A percentile compares a stretch with the other conserved stretches of the same genome.
phyloP scores from a whole-genome alignment of 2,888 invertebrate species.

The Xylocampa areola region DNA sequence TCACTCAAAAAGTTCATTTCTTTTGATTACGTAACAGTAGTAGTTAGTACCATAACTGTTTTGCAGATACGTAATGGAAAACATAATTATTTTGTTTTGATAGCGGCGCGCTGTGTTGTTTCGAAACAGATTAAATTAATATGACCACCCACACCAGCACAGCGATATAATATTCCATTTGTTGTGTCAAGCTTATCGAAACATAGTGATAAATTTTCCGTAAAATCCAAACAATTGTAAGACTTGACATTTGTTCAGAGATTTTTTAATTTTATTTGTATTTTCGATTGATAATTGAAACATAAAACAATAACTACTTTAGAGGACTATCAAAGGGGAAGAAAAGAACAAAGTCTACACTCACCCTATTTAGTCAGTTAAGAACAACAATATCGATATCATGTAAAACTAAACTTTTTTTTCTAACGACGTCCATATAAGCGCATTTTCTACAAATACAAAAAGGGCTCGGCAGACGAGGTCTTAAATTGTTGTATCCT shows the following conservation, averaged over 20 bases:
- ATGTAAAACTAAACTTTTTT: no score
- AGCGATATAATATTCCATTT: constrained; percentile 57
- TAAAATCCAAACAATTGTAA: constrained; percentile 39
- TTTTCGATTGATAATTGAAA: no score
- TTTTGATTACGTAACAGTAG: constrained; percentile 23
- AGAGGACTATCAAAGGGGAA: no score
- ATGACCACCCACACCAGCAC: constrained; percentile 44
- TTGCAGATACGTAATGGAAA: constrained; percentile 47
- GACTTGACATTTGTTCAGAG: constrained; percentile 7
- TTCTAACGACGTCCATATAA: no score
- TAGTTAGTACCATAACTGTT: constrained; percentile 17
- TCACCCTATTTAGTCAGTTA: no score
- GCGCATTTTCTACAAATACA: no score
- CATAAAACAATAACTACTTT: no score
- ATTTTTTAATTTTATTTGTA: constrained; percentile 9
- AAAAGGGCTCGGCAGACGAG: no score
- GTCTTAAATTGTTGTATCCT: no score
- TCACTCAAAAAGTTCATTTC: constrained; percentile 23
- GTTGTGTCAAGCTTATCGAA: constrained; percentile 52
- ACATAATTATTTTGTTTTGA: constrained; percentile 52
- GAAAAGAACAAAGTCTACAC: no score
- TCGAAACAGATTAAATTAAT: constrained; percentile 54
- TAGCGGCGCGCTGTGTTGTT: constrained; percentile 52
- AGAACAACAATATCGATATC: no score
- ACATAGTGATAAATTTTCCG: constrained; percentile 43